Percentiles rank a stretch among this genome's conserved stretches.
Evolutionary conservation across 1,140 invertebrate genomes (phyloP).

Genomic region (Zophobas atratus): DNA sequence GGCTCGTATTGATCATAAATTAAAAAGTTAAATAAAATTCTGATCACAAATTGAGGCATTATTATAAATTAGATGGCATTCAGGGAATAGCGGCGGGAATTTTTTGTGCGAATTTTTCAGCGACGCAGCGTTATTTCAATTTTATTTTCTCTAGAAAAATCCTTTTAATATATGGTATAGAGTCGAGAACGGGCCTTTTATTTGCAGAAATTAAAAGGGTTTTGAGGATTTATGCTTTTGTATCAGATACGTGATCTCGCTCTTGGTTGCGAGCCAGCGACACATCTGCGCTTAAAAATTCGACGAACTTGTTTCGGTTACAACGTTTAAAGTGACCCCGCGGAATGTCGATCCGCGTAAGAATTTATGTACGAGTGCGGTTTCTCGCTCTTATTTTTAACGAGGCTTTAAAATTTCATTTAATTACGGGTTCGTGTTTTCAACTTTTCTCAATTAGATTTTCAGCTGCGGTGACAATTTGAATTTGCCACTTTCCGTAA

Average conservation of each 20-base stretch:
- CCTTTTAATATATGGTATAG: constrained; percentile 6
- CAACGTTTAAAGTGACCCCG: not conserved
- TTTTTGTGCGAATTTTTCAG: not conserved
- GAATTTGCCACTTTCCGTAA: not conserved
- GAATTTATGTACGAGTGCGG: too few relatives aligned
- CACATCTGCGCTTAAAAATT: constrained; percentile 11
- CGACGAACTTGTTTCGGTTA: not conserved
- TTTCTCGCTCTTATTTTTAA: too few relatives aligned
- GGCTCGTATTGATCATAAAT: constrained; percentile 14
- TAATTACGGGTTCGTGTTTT: too few relatives aligned
- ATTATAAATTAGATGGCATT: not conserved
- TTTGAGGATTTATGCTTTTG: constrained; percentile 24
- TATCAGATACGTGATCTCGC: constrained; percentile 19
- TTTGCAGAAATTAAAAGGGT: constrained; percentile 21
- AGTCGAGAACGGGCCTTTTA: constrained; percentile 3
- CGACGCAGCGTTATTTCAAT: not conserved
- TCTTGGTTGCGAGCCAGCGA: not conserved
- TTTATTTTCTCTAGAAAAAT: not conserved
- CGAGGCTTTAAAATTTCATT: too few relatives aligned
- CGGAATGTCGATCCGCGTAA: too few relatives aligned
- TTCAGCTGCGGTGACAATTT: not conserved
- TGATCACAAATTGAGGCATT: constrained; percentile 10
- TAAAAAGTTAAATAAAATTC: constrained; percentile 17
- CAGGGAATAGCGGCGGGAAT: not conserved
- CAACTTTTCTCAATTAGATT: too few relatives aligned